Evolutionary conservation across 2,797 vertebrate genomes (phyloP), one percentile per base, ranked within the genome.

Genomic region (Cercopithecus hamlyni): DNA sequence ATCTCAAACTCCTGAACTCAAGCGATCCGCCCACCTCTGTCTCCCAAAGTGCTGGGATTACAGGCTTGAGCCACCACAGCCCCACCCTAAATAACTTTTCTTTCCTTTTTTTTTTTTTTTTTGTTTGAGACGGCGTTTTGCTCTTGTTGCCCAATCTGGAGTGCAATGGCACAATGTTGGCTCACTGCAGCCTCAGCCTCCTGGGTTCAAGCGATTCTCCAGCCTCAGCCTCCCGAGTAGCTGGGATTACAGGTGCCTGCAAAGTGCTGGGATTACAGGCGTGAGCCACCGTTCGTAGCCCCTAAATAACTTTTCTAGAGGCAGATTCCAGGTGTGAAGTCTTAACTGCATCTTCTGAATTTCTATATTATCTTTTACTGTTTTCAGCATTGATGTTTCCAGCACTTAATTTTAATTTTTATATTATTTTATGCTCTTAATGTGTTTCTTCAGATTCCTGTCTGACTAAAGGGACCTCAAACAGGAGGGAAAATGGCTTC

Each of bases 401-500:
- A 93, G 26, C 90, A 19, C 83, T 97, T 88, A 76, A 26, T 82
- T 87, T 94, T 72, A 87, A 83, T 36, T 86, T 73, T 91, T 88
- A 24, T 72, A 43, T 94, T 50, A 82, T 88, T 93, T 88, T 95
- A 7, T 85, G 57, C 58, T 86, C 36, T 82, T 76, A 70, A 79
- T 84, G 26, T 86, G 13, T 92, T 76, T 88, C 30, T 81, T 67
- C 64, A 98, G 97, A 75, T 96, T 96, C 20, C 70, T 50, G 24
- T 43, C 45, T 86, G 43, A 95, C 75, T 79, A 82, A 50, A 94
- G 89, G 57, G 52, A 82, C 43, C 33, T 64, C 48, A 79, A 0
- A 94, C 93, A 95, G 45, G 39, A 86, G 89, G 94, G 93, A 98
- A 85, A 97, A 99, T 99, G 99, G 99, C 99, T 86, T 99, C 99